A percentile compares a stretch with the other conserved stretches of the same genome.
These are phyloP conservation scores for Hydrolagus affinis DNA, from an alignment of 2,113 vertebrate genomes.

Conservation along the genomic window DNA sequence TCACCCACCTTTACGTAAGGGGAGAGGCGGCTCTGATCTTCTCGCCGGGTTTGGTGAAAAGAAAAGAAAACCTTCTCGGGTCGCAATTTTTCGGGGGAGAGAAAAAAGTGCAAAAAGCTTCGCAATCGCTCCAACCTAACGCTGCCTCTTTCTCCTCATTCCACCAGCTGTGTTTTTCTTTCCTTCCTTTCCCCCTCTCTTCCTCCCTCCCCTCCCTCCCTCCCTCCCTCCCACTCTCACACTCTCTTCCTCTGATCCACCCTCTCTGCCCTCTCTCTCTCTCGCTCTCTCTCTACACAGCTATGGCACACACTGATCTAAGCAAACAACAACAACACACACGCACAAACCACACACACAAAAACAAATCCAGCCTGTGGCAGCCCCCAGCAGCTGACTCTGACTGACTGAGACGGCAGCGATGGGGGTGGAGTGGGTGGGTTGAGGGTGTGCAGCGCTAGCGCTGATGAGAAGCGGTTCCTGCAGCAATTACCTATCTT, in stretches of 20 bases:
- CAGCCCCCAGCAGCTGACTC: neutral
- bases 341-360: neutral
- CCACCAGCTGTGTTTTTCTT: too few relatives aligned
- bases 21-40: constrained; percentile 36
- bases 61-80: neutral
- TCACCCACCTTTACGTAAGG: constrained; percentile 53
- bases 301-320: neutral
- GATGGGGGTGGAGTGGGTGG: too few relatives aligned
- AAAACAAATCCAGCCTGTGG: neutral
- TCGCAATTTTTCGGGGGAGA: too few relatives aligned
- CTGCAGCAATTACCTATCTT: constrained; percentile 41
- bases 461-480: constrained; percentile 33
- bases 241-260: too few relatives aligned
- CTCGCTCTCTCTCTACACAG: neutral
- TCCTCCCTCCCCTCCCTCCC: neutral
- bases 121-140: neutral
- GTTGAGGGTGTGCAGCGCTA: neutral
- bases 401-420: constrained; percentile 19
- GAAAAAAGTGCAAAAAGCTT: neutral
- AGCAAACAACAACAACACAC: neutral
- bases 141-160: neutral
- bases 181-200: neutral
- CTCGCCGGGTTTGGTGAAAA: neutral
- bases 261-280: too few relatives aligned
- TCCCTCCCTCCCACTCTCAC: too few relatives aligned